Conservation (phyloP, 2,797 vertebrate genomes). For the Cryptoblepharus egeriae region DNA sequence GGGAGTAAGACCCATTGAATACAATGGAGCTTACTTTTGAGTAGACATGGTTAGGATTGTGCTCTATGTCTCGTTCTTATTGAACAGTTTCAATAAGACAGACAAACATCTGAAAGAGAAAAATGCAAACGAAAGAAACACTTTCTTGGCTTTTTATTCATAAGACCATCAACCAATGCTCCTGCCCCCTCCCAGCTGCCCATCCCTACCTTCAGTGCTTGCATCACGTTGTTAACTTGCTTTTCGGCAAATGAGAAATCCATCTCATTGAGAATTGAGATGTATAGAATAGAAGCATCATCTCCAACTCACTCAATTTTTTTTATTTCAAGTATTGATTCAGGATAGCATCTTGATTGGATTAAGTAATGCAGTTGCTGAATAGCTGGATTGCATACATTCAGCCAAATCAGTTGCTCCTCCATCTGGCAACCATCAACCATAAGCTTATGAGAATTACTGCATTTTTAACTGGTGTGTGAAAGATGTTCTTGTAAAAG, state of each 20-base stretch:
- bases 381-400: not conserved
- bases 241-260: not conserved
- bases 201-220: not conserved
- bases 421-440: constrained; percentile 2
- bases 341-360: not conserved
- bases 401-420: not conserved
- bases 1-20: too few species aligned
- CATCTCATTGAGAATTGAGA: not conserved
- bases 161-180: not conserved
- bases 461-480: not conserved
- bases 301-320: not conserved
- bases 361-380: constrained; percentile 5
- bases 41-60: too few species aligned
- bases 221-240: not conserved
- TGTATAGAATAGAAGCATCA: not conserved
- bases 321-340: constrained; percentile 6
- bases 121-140: too few species aligned
- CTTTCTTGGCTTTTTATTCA: too few species aligned
- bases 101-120: too few species aligned
- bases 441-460: not conserved
- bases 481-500: not conserved
- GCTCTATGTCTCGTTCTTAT: too few species aligned
- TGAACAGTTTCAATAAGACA: too few species aligned
- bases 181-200: not conserved
- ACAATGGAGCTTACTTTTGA: too few species aligned